Percentiles rank a stretch among this genome's conserved stretches.
These are phyloP conservation scores for Danio aesculapii DNA, from an alignment of 2,797 vertebrate genomes.

Conservation along the genomic window DNA sequence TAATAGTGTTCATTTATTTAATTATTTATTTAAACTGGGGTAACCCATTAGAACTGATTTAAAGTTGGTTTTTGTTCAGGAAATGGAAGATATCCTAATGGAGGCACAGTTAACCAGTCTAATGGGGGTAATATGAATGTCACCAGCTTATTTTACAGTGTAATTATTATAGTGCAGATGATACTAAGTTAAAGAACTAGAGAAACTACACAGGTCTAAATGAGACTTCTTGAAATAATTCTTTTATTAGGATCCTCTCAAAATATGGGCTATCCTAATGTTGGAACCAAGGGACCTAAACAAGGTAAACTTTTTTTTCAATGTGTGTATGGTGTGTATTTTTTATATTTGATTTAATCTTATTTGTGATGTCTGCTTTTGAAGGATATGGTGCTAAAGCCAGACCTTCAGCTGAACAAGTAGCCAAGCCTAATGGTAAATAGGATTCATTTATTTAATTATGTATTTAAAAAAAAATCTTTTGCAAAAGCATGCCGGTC, in stretches of 20 bases:
- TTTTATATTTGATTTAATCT: not conserved
- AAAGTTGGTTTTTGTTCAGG: conserved; percentile 30
- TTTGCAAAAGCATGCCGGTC: no score
- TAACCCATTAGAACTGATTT: not conserved
- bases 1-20: not conserved
- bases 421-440: conserved; percentile 8
- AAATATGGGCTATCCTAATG: not conserved
- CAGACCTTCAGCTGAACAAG: conserved; percentile 18
- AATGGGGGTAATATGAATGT: conserved; percentile 47
- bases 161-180: no score
- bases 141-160: not conserved
- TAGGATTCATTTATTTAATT: no score
- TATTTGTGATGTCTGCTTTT: not conserved
- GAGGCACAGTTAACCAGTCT: conserved; percentile 39
- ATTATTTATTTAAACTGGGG: not conserved
- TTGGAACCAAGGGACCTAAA: not conserved
- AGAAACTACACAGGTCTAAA: no score
- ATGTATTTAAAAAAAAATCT: no score
- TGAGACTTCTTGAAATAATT: no score
- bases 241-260: no score
- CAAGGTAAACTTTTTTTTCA: not conserved
- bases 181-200: no score
- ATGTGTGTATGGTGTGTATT: not conserved
- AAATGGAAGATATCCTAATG: conserved; percentile 45
- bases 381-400: conserved; percentile 45